phyloP scores from a whole-genome alignment of 2,888 invertebrate species.

The Macropis europaea region DNA sequence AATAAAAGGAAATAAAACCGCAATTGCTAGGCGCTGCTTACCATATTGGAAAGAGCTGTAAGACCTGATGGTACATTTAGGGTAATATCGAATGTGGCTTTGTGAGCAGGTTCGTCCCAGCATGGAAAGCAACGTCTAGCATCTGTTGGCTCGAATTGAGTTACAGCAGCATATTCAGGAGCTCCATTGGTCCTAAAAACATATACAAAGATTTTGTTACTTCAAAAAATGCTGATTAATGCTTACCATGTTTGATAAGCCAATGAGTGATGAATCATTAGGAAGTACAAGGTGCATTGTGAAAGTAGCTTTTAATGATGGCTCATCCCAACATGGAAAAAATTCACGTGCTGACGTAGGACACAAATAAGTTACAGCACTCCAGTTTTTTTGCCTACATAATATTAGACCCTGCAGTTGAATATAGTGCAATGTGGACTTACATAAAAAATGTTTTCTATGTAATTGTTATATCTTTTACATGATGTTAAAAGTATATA shows the following conservation, averaged over 20 bases:
- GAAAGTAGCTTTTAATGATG: conserved; percentile 82
- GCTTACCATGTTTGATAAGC: conserved; percentile 82
- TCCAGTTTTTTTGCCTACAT: conserved; percentile 60
- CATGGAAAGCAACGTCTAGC: conserved; percentile 97
- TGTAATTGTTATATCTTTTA: too few species aligned
- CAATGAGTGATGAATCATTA: conserved; percentile 76
- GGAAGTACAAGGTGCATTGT: conserved; percentile 75
- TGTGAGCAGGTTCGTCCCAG: conserved; percentile 98
- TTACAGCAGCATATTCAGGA: conserved; percentile 91
- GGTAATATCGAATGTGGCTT: conserved; percentile 95
- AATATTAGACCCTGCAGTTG: neutral
- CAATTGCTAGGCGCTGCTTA: conserved; percentile 72
- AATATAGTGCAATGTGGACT: too few species aligned
- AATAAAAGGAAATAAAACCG: conserved; percentile 18
- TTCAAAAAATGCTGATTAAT: neutral
- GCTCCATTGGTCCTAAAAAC: conserved; percentile 85
- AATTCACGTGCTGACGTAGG: conserved; percentile 79
- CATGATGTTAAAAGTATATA: neutral
- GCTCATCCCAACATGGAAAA: conserved; percentile 84
- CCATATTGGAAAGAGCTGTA: conserved; percentile 97
- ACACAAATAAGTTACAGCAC: conserved; percentile 80
- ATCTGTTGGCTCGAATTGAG: conserved; percentile 95
- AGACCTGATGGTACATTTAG: conserved; percentile 90
- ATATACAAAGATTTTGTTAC: conserved; percentile 19
- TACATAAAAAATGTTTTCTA: too few species aligned